phyloP scores from a whole-genome alignment of 2,113 vertebrate genomes.

The Xiphophorus maculatus region DNA sequence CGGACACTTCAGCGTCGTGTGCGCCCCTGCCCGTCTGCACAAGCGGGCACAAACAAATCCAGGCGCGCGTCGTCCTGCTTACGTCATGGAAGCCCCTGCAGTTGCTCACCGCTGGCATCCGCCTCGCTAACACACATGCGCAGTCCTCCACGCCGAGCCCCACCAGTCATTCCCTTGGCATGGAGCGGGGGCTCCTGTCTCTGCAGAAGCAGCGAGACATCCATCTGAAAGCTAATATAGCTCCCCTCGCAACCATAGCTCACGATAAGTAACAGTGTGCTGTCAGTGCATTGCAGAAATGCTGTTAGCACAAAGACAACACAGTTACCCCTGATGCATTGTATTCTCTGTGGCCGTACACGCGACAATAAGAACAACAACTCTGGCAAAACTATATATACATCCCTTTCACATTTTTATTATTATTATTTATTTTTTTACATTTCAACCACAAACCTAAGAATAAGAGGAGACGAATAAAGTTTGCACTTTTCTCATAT shows the following conservation, averaged over 20 bases:
- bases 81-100: constrained; percentile 46
- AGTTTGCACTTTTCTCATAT: neutral
- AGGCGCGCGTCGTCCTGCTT: constrained; percentile 23
- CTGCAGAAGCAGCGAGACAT: constrained; percentile 44
- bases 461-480: too few species aligned
- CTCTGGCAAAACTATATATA: neutral
- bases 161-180: constrained; percentile 60
- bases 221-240: constrained; percentile 54
- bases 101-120: constrained; percentile 43
- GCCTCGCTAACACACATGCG: constrained; percentile 1
- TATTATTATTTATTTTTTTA: neutral
- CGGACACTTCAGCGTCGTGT: constrained; percentile 42
- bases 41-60: constrained; percentile 45
- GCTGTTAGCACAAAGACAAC: constrained; percentile 22
- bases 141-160: constrained; percentile 13
- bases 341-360: neutral
- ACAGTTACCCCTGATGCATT: neutral
- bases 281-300: constrained; percentile 11
- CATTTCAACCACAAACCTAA: neutral
- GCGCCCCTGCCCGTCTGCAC: constrained; percentile 15
- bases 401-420: neutral
- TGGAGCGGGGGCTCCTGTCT: constrained; percentile 38
- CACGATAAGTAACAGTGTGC: constrained; percentile 24
- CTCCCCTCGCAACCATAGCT: constrained; percentile 28
- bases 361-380: constrained; percentile 5